A percentile compares a stretch with the other conserved stretches of the same genome.
Conservation (phyloP, 2,113 vertebrate genomes). For the Piprites chloris region DNA sequence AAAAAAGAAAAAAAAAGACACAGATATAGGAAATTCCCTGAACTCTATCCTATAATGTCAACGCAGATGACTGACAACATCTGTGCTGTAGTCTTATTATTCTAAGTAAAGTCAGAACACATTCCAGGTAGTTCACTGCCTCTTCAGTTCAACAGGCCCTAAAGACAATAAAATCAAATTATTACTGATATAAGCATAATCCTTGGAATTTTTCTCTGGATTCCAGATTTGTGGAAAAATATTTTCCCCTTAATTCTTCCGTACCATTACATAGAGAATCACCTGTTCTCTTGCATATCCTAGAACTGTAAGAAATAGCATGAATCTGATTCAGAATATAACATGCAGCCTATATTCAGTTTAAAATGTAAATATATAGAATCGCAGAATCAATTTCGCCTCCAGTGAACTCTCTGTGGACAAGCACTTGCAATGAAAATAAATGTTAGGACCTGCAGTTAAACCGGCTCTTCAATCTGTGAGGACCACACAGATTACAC, state of each 20-base stretch:
- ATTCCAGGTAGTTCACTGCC: neutral
- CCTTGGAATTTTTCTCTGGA: neutral
- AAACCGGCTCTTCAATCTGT: neutral
- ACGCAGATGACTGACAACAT: neutral
- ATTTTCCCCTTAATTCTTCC: neutral
- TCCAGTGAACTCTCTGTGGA: neutral
- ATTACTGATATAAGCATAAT: neutral
- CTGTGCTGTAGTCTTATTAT: neutral
- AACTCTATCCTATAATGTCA: neutral
- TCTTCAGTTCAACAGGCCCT: neutral
- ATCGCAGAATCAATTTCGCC: neutral
- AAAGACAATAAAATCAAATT: neutral
- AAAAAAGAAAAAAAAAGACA: neutral
- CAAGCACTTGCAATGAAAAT: neutral
- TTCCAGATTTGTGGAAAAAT: neutral
- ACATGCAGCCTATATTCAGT: neutral
- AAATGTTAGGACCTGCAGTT: neutral
- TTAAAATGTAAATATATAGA: neutral
- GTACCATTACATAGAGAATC: neutral
- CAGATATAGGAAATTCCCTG: neutral
- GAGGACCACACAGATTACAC: neutral
- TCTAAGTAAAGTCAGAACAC: neutral
- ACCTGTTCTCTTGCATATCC: neutral
- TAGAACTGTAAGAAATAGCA: neutral
- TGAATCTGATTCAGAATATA: neutral